Conservation (phyloP, 37 sponge, comb jelly and placozoan genomes). For the Aplysina aerophoba region DNA sequence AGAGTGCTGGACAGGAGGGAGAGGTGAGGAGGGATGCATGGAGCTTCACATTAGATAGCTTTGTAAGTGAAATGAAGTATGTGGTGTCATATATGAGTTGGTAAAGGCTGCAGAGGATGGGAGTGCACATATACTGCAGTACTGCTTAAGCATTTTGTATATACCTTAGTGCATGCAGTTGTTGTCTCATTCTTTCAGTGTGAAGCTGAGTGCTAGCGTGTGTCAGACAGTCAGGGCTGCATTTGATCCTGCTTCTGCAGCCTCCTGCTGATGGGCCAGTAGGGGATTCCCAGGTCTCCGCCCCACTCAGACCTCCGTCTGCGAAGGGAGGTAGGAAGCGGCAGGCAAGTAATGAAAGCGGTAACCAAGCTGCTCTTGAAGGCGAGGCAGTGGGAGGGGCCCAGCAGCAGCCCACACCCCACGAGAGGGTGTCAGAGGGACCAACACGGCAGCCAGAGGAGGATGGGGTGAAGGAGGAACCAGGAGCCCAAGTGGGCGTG, state of each 20-base stretch:
- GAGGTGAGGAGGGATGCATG: too few relatives aligned
- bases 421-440: not conserved
- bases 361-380: not conserved
- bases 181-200: too few relatives aligned
- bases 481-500: not conserved
- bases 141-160: too few relatives aligned
- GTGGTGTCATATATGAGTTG: too few relatives aligned
- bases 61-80: too few relatives aligned
- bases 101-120: too few relatives aligned
- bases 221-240: too few relatives aligned
- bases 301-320: slow-evolving; percentile 48
- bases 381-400: slow-evolving; percentile 13
- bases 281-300: not conserved
- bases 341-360: not conserved
- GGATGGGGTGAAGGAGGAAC: not conserved
- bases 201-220: too few relatives aligned
- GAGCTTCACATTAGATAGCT: too few relatives aligned
- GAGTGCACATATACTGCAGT: too few relatives aligned
- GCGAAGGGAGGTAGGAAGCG: slow-evolving; percentile 59
- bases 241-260: not conserved
- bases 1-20: slow-evolving; percentile 2
- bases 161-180: too few relatives aligned
- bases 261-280: not conserved
- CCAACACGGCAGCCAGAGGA: not conserved
- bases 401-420: not conserved